phyloP scores from a whole-genome alignment of 2,113 vertebrate species.

The Antennarius striatus region DNA sequence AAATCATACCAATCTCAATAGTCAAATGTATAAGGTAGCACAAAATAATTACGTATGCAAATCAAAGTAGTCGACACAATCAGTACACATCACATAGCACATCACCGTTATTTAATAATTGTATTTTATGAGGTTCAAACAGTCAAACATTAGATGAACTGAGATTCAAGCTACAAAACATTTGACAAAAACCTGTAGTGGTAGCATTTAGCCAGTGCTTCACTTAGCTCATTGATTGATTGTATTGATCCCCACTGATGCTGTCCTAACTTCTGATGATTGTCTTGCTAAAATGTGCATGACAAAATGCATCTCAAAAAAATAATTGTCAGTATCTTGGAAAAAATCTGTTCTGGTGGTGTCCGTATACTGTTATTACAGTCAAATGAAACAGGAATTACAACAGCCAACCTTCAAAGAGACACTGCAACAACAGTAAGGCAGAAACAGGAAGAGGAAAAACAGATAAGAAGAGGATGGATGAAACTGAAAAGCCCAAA shows the following conservation, averaged over 20 bases:
- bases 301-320: neutral
- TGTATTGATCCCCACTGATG: neutral
- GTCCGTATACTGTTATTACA: neutral
- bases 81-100: too few species aligned
- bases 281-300: neutral
- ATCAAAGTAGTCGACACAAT: neutral
- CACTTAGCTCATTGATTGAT: neutral
- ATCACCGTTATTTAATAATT: too few species aligned
- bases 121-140: too few species aligned
- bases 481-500: conserved; percentile 5
- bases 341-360: neutral
- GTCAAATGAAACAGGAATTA: too few species aligned
- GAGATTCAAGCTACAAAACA: too few species aligned
- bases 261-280: neutral
- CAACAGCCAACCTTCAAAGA: too few species aligned
- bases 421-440: too few species aligned
- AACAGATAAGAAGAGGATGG: neutral
- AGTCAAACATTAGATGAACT: too few species aligned
- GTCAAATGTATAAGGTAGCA: too few species aligned
- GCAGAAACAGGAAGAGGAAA: neutral
- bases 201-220: conserved; percentile 11
- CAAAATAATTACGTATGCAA: too few species aligned
- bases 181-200: neutral
- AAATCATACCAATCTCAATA: too few species aligned
- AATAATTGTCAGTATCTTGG: neutral